Base-by-base conservation (phyloP, 2,888 invertebrate genomes). In the Lithophane semibrunnea region DNA sequence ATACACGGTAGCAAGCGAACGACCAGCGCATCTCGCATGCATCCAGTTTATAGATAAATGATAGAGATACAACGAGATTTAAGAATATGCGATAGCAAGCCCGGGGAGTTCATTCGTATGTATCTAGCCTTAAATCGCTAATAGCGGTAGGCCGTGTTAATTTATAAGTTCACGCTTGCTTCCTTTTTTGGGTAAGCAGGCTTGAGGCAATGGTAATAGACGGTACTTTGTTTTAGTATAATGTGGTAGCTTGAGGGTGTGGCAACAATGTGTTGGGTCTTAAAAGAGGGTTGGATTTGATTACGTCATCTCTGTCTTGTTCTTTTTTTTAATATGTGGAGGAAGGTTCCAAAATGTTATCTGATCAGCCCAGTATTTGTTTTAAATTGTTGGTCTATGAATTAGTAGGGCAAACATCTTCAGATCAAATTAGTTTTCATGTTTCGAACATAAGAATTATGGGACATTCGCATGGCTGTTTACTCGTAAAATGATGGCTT, bases 41-140 rank as follows among this genome's bases (percentile, higher is more conserved):
- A 92, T 91, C 92, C 90, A 89, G 93, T 92, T 92, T 90, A 88
- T 86, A 92, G 94, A 94, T 94, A 92, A 93, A 93, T 92, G 92
- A 92, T 90, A 86, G 87, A 91, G 93, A 94, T 93, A 92, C 81
- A 81, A 84, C 70, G 67, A 88, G 90, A 93, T 92, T 92, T 92
- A 92, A 91, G 92, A 93, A 93, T 90, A 90, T 90, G 89, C 91
- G 91, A 91, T 90, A 88, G 83, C 82, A 16, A 21, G 86, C 74
- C 42, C 66, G 79, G 82, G 79, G 85, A 86, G 82, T 83, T 87
- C 89, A 86, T 84, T 87, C 86, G 76, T 88, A 83, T 88, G 86
- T 86, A 88, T 88, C 86, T 86, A 44, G 86, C 78, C 56, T 88
- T 82, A 87, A 73, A 88, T 88, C 88, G 79, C 67, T 88, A 88